Conservation (phyloP, 2,113 vertebrate species). For the Neotoma lepida region DNA sequence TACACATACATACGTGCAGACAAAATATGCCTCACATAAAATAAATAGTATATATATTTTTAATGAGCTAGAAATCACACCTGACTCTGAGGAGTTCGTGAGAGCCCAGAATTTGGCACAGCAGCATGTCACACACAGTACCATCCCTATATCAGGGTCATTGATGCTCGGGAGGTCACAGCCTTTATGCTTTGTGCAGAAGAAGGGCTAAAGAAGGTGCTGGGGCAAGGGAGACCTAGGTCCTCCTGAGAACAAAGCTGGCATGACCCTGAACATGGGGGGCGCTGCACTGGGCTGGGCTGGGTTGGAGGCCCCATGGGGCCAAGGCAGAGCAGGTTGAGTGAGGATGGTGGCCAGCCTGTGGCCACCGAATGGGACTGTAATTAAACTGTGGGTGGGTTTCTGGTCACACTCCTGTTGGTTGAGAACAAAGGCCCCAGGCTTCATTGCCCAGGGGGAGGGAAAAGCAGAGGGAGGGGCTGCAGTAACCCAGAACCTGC, state of each 20-base stretch:
- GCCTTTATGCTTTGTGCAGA: background rate
- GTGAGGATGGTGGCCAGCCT: slow-evolving; percentile 37
- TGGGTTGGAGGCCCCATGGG: background rate
- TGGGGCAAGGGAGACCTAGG: background rate
- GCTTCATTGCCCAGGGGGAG: slow-evolving; percentile 54
- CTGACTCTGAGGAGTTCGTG: background rate
- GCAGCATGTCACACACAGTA: background rate
- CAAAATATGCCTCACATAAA: background rate
- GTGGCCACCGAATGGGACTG: slow-evolving; percentile 48
- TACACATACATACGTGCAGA: background rate
- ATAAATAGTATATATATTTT: background rate
- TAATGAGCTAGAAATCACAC: background rate
- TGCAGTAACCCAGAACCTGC: slow-evolving; percentile 54
- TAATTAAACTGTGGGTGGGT: slow-evolving; percentile 69
- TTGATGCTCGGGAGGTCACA: background rate
- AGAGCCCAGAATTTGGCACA: background rate
- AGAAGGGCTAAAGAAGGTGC: background rate
- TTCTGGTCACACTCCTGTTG: slow-evolving; percentile 71
- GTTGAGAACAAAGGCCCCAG: slow-evolving; percentile 70
- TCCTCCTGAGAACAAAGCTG: slow-evolving; percentile 51
- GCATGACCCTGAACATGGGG: background rate
- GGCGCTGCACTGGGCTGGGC: background rate
- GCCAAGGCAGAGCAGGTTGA: background rate
- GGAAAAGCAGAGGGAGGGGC: slow-evolving; percentile 36
- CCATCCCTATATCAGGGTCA: background rate